phyloP scores from a whole-genome alignment of 2,888 invertebrate genomes.

The Ochropacha duplaris region DNA sequence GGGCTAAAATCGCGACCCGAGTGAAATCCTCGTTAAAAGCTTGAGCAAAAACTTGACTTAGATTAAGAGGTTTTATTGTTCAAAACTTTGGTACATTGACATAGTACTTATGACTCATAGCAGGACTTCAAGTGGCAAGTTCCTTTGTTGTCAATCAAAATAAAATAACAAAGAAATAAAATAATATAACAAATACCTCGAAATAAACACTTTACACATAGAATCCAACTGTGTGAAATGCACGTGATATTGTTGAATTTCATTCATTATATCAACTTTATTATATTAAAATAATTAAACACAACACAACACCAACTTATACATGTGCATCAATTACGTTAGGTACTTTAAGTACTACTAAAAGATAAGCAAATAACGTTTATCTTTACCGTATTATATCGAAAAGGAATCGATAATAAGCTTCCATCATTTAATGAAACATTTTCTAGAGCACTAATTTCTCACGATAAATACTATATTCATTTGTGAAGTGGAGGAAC shows the following conservation, averaged over 20 bases:
- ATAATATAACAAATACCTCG: conserved; percentile 23
- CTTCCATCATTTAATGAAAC: not conserved
- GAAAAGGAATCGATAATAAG: not conserved
- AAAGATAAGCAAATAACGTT: not conserved
- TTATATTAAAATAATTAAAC: conserved; percentile 2
- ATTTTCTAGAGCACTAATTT: not conserved
- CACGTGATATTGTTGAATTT: conserved; percentile 40
- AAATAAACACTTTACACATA: conserved; percentile 38
- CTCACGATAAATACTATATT: not conserved
- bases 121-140: not conserved
- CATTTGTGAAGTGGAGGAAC: not conserved
- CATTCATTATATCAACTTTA: conserved; percentile 13
- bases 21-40: too few species aligned
- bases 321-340: too few species aligned
- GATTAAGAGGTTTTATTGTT: not conserved
- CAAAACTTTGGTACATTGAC: not conserved
- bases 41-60: too few species aligned
- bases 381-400: not conserved
- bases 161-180: not conserved
- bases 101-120: not conserved
- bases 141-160: not conserved
- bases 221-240: conserved; percentile 45
- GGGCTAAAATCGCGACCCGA: too few species aligned
- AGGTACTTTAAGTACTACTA: not conserved
- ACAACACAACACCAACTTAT: not conserved